Base-by-base conservation (phyloP, 2,888 invertebrate species). In the Rosalia funebris region DNA sequence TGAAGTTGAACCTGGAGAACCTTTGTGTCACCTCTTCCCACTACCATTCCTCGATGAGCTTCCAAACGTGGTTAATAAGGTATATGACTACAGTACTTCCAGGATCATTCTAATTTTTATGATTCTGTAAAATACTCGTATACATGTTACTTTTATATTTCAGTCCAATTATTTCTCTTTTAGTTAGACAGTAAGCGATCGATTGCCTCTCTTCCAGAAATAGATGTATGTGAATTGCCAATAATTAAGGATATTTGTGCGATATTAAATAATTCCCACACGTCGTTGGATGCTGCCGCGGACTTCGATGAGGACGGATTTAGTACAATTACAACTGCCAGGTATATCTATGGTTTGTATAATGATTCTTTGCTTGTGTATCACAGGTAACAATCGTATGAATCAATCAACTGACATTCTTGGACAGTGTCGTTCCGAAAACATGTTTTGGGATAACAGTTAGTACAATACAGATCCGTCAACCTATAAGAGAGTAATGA, bases 21-120 rank as follows among this genome's bases (percentile, higher is more conserved):
- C 70, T 4, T 71, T 71, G 19, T 78, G 78, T 42, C 75, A 77
- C 63, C 68, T 78, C 12, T 78, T 78, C 60, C 77, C 78, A 12
- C 62, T 70, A 41, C 73, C 74, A 16, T 57, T 66, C 7, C 7
- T 25, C 4, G 7, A 25, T 5, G 25, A 7, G 7, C 3, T 7
- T 5, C 25, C 25, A 5, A 25, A 25, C 7, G 3, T 25, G 4
- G 4, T 25, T 5, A 25, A 3, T 5, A 7, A 25, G 25, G 25
- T 25, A 25, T 5, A 5, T 7, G 25, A 5, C 3, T 3, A 25
- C 1, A 61, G 2, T 10, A 34, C 10, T 5, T 60, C 57, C 45
- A 52, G 7, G n/a, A 52, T 32, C 7, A 5, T 34, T 34, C 11
- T 10, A 34, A 25, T 3, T 25, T 25, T 25, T 25, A 25, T 25